Evolutionary conservation across 2,888 invertebrate species (phyloP).

Genomic region (Lasioglossum malachurum): DNA sequence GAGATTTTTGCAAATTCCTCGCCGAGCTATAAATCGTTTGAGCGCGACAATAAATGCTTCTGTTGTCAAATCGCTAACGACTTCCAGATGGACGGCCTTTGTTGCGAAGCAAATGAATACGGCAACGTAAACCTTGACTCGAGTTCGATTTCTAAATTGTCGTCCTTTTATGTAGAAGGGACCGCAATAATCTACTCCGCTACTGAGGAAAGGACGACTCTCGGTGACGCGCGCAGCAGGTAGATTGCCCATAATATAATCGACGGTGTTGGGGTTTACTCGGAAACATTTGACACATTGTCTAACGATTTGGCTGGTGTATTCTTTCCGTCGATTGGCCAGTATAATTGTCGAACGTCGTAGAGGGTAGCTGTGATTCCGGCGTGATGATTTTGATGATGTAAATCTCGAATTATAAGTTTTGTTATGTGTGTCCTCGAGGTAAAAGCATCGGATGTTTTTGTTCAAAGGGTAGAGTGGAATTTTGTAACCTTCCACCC

Average conservation of each 20-base stretch:
- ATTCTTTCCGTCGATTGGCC: constrained; percentile 18
- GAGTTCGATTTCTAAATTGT: background rate
- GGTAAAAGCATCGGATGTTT: constrained; percentile 23
- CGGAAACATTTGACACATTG: constrained; percentile 19
- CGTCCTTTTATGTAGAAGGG: background rate
- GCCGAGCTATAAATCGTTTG: too few relatives aligned
- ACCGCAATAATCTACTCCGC: background rate
- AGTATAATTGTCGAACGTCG: background rate
- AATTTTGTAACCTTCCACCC: background rate
- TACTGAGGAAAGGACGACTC: background rate
- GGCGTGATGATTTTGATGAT: background rate
- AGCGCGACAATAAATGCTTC: too few relatives aligned
- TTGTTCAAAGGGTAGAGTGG: background rate
- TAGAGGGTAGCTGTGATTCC: background rate
- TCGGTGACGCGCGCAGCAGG: background rate
- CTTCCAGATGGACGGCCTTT: background rate
- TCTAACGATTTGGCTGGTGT: background rate
- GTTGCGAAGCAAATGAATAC: background rate
- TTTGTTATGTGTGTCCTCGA: background rate
- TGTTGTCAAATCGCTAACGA: background rate
- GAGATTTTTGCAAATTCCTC: too few relatives aligned
- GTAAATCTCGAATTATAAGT: background rate
- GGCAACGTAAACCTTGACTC: background rate
- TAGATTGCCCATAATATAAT: constrained; percentile 4
- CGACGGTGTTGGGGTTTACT: background rate